Conservation (phyloP, 1,140 invertebrate genomes). For the Euwallacea similis region DNA sequence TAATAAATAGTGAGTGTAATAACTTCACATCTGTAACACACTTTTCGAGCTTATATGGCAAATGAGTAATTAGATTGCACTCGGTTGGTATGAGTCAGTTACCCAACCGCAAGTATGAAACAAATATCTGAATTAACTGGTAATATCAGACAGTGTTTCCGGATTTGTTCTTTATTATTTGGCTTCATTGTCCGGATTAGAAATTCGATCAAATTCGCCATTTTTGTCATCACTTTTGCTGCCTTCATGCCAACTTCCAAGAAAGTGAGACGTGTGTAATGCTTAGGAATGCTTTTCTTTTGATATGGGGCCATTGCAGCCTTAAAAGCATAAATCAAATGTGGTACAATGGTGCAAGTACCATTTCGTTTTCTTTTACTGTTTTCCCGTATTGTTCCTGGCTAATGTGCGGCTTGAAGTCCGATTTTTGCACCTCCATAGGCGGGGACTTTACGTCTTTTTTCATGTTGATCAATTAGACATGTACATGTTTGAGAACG, state of each 20-base stretch:
- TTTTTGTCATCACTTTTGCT: too few species aligned
- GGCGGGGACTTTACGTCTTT: too few species aligned
- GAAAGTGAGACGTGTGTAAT: too few species aligned
- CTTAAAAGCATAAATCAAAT: neutral
- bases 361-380: neutral
- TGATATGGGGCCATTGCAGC: too few species aligned
- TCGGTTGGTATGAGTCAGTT: conserved; percentile 10
- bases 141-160: conserved; percentile 17
- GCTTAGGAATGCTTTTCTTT: too few species aligned
- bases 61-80: neutral
- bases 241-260: too few species aligned
- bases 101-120: conserved; percentile 14
- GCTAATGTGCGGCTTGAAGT: too few species aligned
- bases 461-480: too few species aligned
- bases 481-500: too few species aligned
- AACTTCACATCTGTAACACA: neutral
- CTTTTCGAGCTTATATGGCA: neutral
- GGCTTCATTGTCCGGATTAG: conserved; percentile 16
- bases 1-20: neutral
- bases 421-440: too few species aligned
- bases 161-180: conserved; percentile 12
- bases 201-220: neutral
- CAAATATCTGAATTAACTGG: conserved; percentile 15
- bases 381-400: neutral
- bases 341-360: conserved; percentile 1